Evolutionary conservation across 2,888 invertebrate genomes (phyloP).

Genomic region (Athalia cordata): DNA sequence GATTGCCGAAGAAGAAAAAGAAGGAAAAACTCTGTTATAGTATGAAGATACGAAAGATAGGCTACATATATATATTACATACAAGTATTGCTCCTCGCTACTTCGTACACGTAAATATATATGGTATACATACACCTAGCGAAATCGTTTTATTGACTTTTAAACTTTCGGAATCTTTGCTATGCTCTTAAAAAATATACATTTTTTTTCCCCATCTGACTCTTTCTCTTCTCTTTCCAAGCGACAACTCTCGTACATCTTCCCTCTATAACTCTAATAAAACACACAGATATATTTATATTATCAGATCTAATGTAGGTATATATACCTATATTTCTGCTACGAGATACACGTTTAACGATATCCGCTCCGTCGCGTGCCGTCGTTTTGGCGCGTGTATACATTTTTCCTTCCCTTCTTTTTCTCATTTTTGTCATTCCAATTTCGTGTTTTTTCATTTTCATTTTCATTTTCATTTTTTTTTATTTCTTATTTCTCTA

Average conservation of each 20-base stretch:
- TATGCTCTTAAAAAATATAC: not conserved
- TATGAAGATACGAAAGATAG: too few species aligned
- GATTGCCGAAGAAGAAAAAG: not conserved
- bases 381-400: not conserved
- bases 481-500: not conserved
- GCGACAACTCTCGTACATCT: too few species aligned
- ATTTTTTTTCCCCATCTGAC: too few species aligned
- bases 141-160: constrained; percentile 40
- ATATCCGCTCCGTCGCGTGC: too few species aligned
- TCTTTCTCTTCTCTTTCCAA: too few species aligned
- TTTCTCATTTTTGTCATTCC: not conserved
- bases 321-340: not conserved
- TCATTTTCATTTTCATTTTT: not conserved
- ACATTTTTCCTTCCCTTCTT: not conserved
- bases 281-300: too few species aligned
- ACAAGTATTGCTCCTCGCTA: constrained; percentile 28
- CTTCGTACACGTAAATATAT: not conserved
- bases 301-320: too few species aligned
- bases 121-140: not conserved
- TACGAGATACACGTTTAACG: not conserved
- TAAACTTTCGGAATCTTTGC: constrained; percentile 36
- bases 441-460: not conserved
- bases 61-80: too few species aligned
- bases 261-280: too few species aligned
- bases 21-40: not conserved